Conservation (phyloP, 2,113 vertebrate genomes). For the Dolichallabes microphthalmus region DNA sequence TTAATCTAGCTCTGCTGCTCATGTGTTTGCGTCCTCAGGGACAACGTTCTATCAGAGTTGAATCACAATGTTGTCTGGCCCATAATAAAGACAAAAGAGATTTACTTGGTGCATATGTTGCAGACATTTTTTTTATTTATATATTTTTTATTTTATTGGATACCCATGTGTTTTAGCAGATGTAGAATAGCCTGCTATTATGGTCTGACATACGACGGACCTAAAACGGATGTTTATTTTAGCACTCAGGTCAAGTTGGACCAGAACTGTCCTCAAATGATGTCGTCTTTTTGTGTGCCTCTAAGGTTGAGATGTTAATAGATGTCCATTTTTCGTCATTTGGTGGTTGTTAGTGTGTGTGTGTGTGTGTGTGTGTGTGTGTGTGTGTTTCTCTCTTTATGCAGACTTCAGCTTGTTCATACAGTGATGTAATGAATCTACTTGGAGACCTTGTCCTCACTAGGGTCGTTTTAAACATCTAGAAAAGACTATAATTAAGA, state of each 20-base stretch:
- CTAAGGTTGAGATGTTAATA: not conserved
- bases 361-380: not conserved
- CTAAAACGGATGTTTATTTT: not conserved
- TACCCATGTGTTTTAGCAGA: not conserved
- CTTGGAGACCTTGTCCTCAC: not conserved
- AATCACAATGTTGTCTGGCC: constrained; percentile 38
- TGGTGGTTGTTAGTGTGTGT: not conserved
- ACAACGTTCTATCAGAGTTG: constrained; percentile 11
- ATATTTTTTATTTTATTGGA: not conserved
- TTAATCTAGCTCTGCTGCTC: constrained; percentile 20
- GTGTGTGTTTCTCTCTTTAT: not conserved
- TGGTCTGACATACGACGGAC: not conserved
- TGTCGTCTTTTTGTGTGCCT: constrained; percentile 8
- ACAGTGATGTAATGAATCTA: not conserved
- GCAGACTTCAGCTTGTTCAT: not conserved
- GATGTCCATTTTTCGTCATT: not conserved
- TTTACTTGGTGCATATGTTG: constrained; percentile 18
- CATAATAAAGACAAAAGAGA: constrained; percentile 35
- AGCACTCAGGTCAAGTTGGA: not conserved
- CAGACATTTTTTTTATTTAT: no score
- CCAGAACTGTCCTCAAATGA: not conserved
- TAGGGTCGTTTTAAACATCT: not conserved
- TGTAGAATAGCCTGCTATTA: not conserved
- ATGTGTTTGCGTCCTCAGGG: constrained; percentile 34
- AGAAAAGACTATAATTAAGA: constrained; percentile 4